Evolutionary conservation across 2,113 vertebrate genomes (phyloP).

Genomic region (Puntigrus tetrazona): DNA sequence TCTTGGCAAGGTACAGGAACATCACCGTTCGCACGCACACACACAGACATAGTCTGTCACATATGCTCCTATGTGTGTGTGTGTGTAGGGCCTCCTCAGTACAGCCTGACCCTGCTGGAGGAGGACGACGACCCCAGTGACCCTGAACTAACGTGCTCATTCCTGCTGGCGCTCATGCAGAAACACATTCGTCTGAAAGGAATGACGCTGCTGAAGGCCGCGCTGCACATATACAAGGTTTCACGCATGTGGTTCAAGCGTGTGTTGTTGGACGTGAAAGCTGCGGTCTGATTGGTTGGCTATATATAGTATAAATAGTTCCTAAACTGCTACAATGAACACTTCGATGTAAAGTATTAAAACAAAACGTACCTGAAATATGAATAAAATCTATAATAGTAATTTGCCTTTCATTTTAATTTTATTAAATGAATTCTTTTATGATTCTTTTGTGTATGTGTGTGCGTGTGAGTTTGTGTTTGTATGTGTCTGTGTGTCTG

Average conservation of each 20-base stretch:
- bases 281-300: neutral
- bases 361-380: no score
- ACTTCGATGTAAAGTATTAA: no score
- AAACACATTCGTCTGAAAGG: slow-evolving; percentile 69
- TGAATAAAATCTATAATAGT: no score
- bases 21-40: neutral
- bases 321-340: neutral
- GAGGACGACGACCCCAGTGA: slow-evolving; percentile 51
- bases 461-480: no score
- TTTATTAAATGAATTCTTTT: no score
- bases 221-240: slow-evolving; percentile 71
- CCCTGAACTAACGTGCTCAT: slow-evolving; percentile 66
- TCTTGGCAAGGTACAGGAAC: slow-evolving; percentile 37
- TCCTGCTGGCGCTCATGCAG: slow-evolving; percentile 78
- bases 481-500: neutral
- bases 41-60: no score
- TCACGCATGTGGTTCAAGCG: neutral
- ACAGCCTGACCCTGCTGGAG: slow-evolving; percentile 64
- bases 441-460: no score
- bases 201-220: slow-evolving; percentile 50
- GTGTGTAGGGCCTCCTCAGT: slow-evolving; percentile 68
- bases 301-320: no score
- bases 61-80: no score
- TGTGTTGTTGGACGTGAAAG: neutral
- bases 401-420: no score